Evolutionary conservation across 2,113 vertebrate species (phyloP), one percentile per base, ranked within the genome.

Genomic region (Phoenicopterus ruber): DNA sequence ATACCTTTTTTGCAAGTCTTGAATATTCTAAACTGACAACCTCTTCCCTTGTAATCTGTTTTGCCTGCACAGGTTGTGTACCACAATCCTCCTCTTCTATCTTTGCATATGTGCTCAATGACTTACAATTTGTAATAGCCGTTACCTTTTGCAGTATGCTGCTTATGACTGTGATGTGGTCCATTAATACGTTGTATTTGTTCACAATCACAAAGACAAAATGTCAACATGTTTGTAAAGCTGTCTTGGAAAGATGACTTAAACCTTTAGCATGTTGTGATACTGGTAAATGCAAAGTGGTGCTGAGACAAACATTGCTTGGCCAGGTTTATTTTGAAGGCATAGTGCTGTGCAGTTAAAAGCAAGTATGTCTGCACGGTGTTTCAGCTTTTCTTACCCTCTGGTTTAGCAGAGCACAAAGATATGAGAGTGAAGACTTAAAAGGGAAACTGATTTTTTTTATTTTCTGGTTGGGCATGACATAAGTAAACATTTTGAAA

Each of bases 91-190:
- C 17, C 24, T 73, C 24, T 74, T 54, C 54, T 67, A 1, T 38
- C 62, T 83, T 67, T 54, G 17, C 3, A 1, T 62, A 21, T 0
- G 0, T 74, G 20, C 59, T 84, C 59, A 19, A 6, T 9, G 42
- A 61, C 17, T 55, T 34, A 9, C 2, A 31, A 38, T 66, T 72
- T 76, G 16, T 14, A 29, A 49, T 10, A 71, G 65, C 26, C 3
- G 1, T 79, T 65, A n/a, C 25, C 10, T 74, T 82, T 71, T 0
- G 0, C 65, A 54, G 13, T 34, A 17, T 59, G 72, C 18, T 81
- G 40, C 40, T 50, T 74, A 1, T 70, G 76, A 46, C 47, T 31
- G 8, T 59, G 26, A 50, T 78, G 29, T 62, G 34, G 63, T 61
- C 34, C 22, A 25, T 57, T 79, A 59, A 49, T 57, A 67, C 7